These are phyloP conservation scores for Orcinus orca DNA, from an alignment of 2,113 vertebrate species.

Conservation along the genomic window DNA sequence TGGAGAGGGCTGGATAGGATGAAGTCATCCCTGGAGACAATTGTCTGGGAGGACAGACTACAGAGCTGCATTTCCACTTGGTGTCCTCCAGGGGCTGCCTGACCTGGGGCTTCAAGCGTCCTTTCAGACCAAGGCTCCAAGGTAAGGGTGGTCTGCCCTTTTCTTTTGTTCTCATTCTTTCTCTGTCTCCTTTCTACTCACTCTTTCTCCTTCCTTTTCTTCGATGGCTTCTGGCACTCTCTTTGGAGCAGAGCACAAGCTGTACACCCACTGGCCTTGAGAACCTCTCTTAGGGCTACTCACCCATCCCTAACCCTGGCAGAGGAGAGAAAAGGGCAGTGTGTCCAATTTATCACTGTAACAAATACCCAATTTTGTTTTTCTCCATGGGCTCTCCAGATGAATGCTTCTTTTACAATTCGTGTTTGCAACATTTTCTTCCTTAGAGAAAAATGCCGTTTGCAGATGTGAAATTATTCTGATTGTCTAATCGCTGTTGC, in stretches of 20 bases:
- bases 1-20: background rate
- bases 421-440: background rate
- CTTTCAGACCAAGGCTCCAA: background rate
- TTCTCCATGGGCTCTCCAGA: background rate
- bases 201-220: background rate
- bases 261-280: background rate
- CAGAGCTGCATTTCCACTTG: background rate
- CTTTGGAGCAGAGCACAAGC: background rate
- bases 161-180: background rate
- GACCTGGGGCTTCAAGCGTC: background rate
- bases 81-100: background rate
- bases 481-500: conserved; percentile 59
- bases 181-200: background rate
- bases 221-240: background rate
- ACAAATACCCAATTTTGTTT: background rate
- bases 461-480: conserved; percentile 57
- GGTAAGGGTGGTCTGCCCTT: background rate
- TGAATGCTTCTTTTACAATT: background rate
- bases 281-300: background rate
- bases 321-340: background rate
- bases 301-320: fast-evolving
- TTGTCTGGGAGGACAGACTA: background rate
- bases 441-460: background rate
- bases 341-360: background rate
- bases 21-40: background rate